Base-by-base conservation (phyloP, 2,888 invertebrate species). In the Sipha maydis region DNA sequence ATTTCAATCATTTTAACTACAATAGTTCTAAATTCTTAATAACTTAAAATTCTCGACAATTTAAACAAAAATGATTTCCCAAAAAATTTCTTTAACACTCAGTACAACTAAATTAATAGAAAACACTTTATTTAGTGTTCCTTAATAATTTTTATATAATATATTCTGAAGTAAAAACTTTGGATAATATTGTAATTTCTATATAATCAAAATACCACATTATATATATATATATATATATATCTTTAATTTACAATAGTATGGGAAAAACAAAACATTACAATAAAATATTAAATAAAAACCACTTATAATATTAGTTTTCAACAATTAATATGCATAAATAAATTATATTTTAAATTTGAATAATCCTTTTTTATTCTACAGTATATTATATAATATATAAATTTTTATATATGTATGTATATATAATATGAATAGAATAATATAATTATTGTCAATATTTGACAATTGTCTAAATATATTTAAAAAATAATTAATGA, bases 401-500 rank as follows among this genome's bases (percentile, higher is more conserved):
- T n/a, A n/a, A n/a, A n/a, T n/a, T n/a, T n/a, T n/a, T n/a, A n/a
- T n/a, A n/a, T n/a, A n/a, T 28, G 28, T 31, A 25, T 54, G 31
- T 25, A 71, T 34, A 34, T 56, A 78, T 1, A 34, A 14, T 25
- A 79, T 25, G 54, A 31, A 79, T 34, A 31, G 25, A 79, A 79
- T 79, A 79, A 34, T 21, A 79, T 48, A 48, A 14, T 56, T 79
- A 34, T 14, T 79, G 31, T 34, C 31, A 34, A 7, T 56, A 79
- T 34, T 56, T 34, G 61, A 25, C 25, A 61, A 61, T 21, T 25
- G 2, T 31, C 56, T 28, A 56, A 56, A 79, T 79, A 79, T 28
- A 71, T 71, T 28, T 78, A 78, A 54, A 78, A n/a, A 69, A 28
- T 56, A 79, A 54, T 28, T 48, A 54, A 54, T 54, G 28, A 31